Percentiles rank a stretch among this genome's conserved stretches.
Conservation (phyloP, 2,888 invertebrate genomes). For the Sepioteuthis lessoniana region DNA sequence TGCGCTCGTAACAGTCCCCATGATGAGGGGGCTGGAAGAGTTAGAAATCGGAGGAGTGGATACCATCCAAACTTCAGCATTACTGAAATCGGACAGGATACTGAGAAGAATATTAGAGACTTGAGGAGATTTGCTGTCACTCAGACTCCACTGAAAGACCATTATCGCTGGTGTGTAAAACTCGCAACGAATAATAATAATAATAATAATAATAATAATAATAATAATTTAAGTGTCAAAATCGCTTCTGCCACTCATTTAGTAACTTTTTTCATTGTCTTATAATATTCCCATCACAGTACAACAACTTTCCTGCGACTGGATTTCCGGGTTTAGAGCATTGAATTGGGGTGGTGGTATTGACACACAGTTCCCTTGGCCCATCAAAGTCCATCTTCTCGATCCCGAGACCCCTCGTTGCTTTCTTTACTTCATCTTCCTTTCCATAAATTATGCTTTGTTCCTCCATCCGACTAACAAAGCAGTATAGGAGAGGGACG, state of each 20-base stretch:
- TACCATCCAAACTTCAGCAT: too few relatives aligned
- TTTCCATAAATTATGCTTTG: neutral
- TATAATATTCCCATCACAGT: neutral
- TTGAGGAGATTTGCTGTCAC: too few relatives aligned
- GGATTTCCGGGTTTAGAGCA: neutral
- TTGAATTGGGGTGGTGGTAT: neutral
- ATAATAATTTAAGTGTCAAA: neutral
- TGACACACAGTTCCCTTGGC: constrained; percentile 33
- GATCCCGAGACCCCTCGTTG: neutral
- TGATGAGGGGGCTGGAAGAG: too few relatives aligned
- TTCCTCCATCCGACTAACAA: neutral
- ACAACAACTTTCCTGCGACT: neutral
- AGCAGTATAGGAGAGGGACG: neutral
- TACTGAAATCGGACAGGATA: too few relatives aligned
- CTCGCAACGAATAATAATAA: neutral
- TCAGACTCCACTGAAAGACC: too few relatives aligned
- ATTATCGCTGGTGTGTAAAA: too few relatives aligned
- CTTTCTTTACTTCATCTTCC: neutral
- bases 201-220: neutral
- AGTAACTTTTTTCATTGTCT: neutral
- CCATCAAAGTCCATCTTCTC: neutral
- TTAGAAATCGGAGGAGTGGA: too few relatives aligned
- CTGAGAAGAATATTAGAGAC: too few relatives aligned
- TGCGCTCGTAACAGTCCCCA: too few relatives aligned
- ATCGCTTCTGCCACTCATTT: neutral